Base-by-base conservation (phyloP, 2,797 vertebrate species). In the Mus spretus region DNA sequence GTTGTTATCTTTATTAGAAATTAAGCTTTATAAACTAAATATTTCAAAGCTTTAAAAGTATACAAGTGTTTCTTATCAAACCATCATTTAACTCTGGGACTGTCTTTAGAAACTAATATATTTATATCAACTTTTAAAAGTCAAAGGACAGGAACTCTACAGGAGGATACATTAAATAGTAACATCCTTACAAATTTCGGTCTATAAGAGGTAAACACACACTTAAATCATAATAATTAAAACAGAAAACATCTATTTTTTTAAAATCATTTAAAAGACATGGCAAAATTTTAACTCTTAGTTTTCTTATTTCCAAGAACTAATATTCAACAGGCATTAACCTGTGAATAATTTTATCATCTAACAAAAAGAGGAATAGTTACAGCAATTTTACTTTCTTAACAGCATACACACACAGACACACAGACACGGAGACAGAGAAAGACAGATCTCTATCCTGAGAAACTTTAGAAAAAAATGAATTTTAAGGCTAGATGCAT, bases 281-380 rank as follows among this genome's bases (percentile, higher is more conserved):
- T 67, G 53, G 57, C 89, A 93, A 92, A 91, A 91, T 93, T 79
- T 94, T 75, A 96, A 94, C 74, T 96, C 72, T 93, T 92, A 92
- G 26, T 28, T 44, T 92, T 94, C 34, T 80, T 74, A 93, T 37
- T 92, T 91, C 95, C 55, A 91, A 95, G 47, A 95, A 85, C 74
- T 93, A 85, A 97, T 95, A 95, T 70, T 80, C 14, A 94, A 86
- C 2, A 96, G 20, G 31, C 28, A 96, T 22, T 89, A 91, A 88
- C 22, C 79, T 3, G 70, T 92, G 14, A 93, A 83, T 44, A 70
- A 93, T 47, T 93, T 94, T 79, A 95, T 90, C 53, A 74, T 67
- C 77, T 92, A 92, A 55, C 80, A 95, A 91, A 89, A 89, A n/a
- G 12, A 86, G 7, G 8, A 83, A 79, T 0, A 28, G 15, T 72